Base-by-base conservation (phyloP, 2,797 vertebrate species). In the Coregonus ussuriensis region DNA sequence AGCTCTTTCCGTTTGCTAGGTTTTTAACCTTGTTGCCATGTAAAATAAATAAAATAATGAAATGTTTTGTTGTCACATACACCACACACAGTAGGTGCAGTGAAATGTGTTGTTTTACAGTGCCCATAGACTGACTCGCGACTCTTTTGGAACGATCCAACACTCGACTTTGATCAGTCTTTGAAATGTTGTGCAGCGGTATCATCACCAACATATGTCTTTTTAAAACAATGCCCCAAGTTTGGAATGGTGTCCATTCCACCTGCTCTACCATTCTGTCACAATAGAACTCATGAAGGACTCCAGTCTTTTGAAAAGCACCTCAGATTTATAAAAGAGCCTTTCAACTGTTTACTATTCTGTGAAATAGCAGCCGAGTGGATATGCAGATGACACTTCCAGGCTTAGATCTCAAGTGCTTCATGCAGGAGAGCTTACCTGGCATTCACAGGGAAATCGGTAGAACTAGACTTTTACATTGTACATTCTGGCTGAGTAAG, bases 81-180 rank as follows among this genome's bases (percentile, higher is more conserved):
- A 47, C 41, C 41, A 13, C 41, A 47, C 41, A 13, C 41, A 47
- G 41, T 47, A 47, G 41, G 41, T 47, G 41, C 41, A 47, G 41
- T 47, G 41, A 47, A 47, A 47, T 47, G 41, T 47, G 41, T 86
- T 88, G 88, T 85, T 37, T 90, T 87, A 21, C 62, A n/a, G 37
- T 29, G 31, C 88, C 89, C 87, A 84, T 86, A 82, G 80, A 33
- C 86, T 89, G 90, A 88, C 77, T 84, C 89, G 87, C 83, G 86
- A 81, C 86, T 89, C 90, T 92, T 91, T 92, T 87, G 89, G 90
- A 91, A 91, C 90, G 88, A 88, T 91, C 92, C 89, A 89, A 91
- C 84, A 82, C 77, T 72, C 81, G 80, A 85, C 93, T 91, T 92
- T 92, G 86, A 91, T 92, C 89, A 82, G 74, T 80, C 88, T 93